Evolutionary conservation across 2,113 vertebrate genomes (phyloP).

Genomic region (Eudorcas thomsonii): DNA sequence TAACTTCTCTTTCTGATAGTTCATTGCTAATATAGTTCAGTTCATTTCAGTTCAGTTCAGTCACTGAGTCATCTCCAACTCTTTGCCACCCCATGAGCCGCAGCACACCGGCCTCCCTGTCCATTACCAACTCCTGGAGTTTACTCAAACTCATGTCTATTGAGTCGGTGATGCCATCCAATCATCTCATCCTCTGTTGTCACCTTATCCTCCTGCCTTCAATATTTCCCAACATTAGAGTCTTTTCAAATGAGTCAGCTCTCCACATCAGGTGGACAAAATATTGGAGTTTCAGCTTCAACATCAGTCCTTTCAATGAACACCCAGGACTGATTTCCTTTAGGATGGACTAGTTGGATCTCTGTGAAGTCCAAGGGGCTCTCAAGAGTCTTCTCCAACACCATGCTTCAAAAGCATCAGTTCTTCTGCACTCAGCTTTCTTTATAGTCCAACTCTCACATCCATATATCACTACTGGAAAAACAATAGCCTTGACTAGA

Average conservation of each 20-base stretch:
- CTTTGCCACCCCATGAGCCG: background rate
- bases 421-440: background rate
- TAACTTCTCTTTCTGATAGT: background rate
- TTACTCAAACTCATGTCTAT: background rate
- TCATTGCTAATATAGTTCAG: background rate
- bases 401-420: background rate
- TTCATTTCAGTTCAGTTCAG: background rate
- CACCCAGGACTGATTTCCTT: background rate
- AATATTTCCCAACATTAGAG: background rate
- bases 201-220: background rate
- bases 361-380: background rate
- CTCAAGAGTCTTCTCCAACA: background rate
- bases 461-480: background rate
- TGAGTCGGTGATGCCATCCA: background rate
- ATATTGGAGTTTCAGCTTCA: background rate
- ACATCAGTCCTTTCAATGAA: background rate
- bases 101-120: background rate
- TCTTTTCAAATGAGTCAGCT: background rate
- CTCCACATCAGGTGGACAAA: background rate
- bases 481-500: background rate
- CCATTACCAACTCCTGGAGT: background rate
- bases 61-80: rapidly evolving
- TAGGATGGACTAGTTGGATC: background rate
- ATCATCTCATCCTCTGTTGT: background rate
- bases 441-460: background rate